Evolutionary conservation across 2,888 invertebrate genomes (phyloP), one percentile per base, ranked within the genome.

Genomic region (Rhogogaster chlorosoma): DNA sequence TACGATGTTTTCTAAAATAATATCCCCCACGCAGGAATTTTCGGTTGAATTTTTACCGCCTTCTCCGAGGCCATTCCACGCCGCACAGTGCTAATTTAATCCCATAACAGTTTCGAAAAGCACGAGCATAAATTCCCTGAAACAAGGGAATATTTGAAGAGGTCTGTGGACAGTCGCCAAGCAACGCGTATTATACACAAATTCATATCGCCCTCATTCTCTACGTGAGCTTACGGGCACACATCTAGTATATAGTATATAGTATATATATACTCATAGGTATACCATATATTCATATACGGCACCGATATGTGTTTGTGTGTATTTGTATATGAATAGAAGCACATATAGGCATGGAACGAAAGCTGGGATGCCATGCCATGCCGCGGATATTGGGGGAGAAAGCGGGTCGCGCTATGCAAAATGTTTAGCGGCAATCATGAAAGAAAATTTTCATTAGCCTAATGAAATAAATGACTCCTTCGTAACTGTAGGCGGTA

Each of bases 391-490:
- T 26, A 75, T 75, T 36, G 29, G 42, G 49, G 80, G 38, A 80
- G 29, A 15, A 42, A 32, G 67, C 42, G 83, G 22, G 32, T 45
- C 83, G 29, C 29, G 15, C 67, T 87, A 87, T 86, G 71, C 80
- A 85, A 87, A 86, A 80, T 87, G 85, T 86, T 88, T 86, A 80
- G 70, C 36, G 84, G 77, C 80, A 83, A 83, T 86, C 61, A 49
- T 85, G 84, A 85, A 89, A 89, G 89, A 88, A 89, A 89, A 88
- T 87, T 89, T 90, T 91, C 91, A 91, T 91, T 91, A 90, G 88
- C 86, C 89, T 91, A 91, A 91, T 91, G 91, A 91, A 90, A 90
- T 89, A 88, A 86, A 88, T 88, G 89, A 91, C 89, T 87, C 86
- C 86, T 87, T 88, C 86, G 87, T 85, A 83, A 83, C 83, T 83